Base-by-base conservation (phyloP, 2,797 vertebrate species). In the Eremophila alpestris region DNA sequence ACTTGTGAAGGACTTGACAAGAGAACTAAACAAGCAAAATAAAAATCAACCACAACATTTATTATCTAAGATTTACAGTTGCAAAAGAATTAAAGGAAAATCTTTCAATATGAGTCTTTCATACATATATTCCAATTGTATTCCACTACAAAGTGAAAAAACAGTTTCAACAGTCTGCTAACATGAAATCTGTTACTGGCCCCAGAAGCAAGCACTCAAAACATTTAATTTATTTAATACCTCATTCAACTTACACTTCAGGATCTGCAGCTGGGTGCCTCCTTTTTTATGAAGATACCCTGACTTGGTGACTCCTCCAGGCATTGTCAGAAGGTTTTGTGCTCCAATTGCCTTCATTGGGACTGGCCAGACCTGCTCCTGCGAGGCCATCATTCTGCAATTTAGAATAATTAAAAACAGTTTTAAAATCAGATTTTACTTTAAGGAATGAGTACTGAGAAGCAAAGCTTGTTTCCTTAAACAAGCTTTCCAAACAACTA, bases 211-310 rank as follows among this genome's bases (percentile, higher is more conserved):
- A 82, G 34, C 27, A 79, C 67, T 76, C 63, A 32, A 77, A 94
- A 63, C 52, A 46, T 60, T 70, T 69, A 18, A 62, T 88, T 85
- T 65, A 81, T 48, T 68, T 94, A 96, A 75, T 51, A 87, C 5
- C 10, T 74, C 34, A 54, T 76, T 55, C 43, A 69, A 98, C 99
- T 99, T 97, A 99, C 99, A 99, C 95, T 98, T 99, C 97, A 99
- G 96, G 63, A 99, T 98, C 95, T 99, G 99, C 96, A 99, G 98
- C 96, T 99, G 99, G 59, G 98, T 99, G 34, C 99, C 99, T 34
- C 99, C 99, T 94, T 99, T 99, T 97, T 99, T 99, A 96, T 99
- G 99, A 67, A 99, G 98, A 95, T 99, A 99, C 7, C 99, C 99
- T 2, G 99, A 96, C 5, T 97, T 98, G 79, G 98, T 97, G 65